A percentile compares a stretch with the other conserved stretches of the same genome.
Evolutionary conservation across 2,113 vertebrate genomes (phyloP).

Genomic region (Tricholaema leucomelas): DNA sequence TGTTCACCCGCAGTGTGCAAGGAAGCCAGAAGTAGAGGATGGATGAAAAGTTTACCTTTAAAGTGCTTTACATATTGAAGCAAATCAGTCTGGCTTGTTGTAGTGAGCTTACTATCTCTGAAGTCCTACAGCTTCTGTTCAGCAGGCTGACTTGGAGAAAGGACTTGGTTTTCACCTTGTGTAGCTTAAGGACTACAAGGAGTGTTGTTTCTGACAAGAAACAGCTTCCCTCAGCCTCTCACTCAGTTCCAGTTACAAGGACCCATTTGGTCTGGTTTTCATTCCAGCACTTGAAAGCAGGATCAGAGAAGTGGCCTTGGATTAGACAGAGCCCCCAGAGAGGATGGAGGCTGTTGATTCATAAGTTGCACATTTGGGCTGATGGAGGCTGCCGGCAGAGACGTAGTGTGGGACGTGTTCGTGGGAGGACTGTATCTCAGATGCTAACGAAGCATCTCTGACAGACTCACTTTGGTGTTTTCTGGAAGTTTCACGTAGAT

Average conservation of each 20-base stretch:
- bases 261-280: neutral
- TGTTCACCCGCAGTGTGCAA: neutral
- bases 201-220: conserved; percentile 13
- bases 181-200: conserved; percentile 2
- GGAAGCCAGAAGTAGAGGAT: neutral
- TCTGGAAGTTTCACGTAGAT: conserved; percentile 34
- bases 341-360: neutral
- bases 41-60: conserved; percentile 4
- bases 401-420: neutral
- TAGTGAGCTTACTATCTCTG: neutral
- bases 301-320: neutral
- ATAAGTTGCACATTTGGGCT: neutral
- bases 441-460: neutral
- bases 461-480: neutral
- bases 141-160: neutral
- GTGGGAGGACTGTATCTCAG: neutral
- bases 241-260: neutral
- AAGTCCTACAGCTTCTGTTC: neutral
- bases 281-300: conserved; percentile 10
- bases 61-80: neutral
- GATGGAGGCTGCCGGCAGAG: conserved; percentile 19
- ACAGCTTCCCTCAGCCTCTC: neutral
- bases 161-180: neutral
- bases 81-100: neutral
- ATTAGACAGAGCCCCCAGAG: neutral